Conservation (phyloP, 64 coral and sea anemone genomes). For the Actinia equina region DNA sequence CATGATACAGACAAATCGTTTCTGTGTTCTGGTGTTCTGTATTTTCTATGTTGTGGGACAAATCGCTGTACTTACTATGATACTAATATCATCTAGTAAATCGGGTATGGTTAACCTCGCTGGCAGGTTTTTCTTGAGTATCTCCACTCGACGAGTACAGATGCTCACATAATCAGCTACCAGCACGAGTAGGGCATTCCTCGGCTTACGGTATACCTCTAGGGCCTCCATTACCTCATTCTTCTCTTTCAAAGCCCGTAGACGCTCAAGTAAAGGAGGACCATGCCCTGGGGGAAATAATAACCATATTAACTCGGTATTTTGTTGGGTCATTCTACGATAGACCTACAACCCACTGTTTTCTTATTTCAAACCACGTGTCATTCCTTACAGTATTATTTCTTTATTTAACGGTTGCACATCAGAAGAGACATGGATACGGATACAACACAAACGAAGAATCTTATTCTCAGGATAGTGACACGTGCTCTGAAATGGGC, state of each 20-base stretch:
- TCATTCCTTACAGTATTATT: no score
- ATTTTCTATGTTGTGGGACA: no score
- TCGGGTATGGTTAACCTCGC: conserved; percentile 55
- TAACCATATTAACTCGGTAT: neutral
- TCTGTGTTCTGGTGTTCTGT: no score
- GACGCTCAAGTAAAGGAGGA: conserved; percentile 62
- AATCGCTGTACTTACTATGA: conserved; percentile 30
- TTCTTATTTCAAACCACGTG: no score
- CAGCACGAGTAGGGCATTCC: conserved; percentile 81
- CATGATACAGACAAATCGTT: no score
- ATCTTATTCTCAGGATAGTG: no score
- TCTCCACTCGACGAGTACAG: conserved; percentile 67
- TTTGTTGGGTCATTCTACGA: no score
- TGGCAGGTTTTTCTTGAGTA: conserved; percentile 51
- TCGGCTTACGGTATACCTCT: conserved; percentile 86
- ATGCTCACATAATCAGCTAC: conserved; percentile 89
- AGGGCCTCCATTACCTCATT: conserved; percentile 90
- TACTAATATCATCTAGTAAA: conserved; percentile 68
- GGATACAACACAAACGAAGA: no score
- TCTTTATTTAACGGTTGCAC: no score
- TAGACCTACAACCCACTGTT: no score
- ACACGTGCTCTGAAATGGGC: no score
- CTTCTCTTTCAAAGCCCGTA: conserved; percentile 77
- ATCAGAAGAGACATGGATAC: no score
- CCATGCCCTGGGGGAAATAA: neutral